A percentile compares a stretch with the other conserved stretches of the same genome.
phyloP scores from a whole-genome alignment of 2,113 vertebrate genomes.

The Sphaerodactylus townsendi region DNA sequence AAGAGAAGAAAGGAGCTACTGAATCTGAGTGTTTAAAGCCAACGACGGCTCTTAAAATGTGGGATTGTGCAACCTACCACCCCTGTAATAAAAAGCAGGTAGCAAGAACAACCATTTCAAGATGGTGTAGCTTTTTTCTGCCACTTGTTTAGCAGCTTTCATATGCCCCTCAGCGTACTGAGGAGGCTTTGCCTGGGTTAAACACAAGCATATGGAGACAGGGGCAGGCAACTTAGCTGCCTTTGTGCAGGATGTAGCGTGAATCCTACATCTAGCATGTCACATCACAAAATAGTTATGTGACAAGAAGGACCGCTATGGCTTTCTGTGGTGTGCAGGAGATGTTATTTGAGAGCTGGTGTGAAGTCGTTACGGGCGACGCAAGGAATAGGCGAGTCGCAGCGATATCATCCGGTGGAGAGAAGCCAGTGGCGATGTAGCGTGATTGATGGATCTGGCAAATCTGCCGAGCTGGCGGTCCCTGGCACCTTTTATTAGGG shows the following conservation, averaged over 20 bases:
- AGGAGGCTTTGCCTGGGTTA: slow-evolving; percentile 22
- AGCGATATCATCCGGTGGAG: too few species aligned
- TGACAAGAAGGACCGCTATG: not conserved
- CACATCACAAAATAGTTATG: not conserved
- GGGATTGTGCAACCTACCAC: slow-evolving; percentile 50
- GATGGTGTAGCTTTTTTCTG: slow-evolving; percentile 32
- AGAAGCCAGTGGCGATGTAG: too few species aligned
- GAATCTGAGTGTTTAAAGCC: slow-evolving; percentile 61
- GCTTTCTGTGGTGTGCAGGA: not conserved
- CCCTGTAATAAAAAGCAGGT: slow-evolving; percentile 46
- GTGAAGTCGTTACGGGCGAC: too few species aligned
- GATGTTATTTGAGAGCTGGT: not conserved
- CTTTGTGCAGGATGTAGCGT: not conserved
- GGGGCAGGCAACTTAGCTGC: not conserved
- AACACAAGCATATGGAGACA: slow-evolving; percentile 34
- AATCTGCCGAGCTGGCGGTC: too few species aligned
- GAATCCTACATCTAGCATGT: not conserved
- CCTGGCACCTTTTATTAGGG: too few species aligned
- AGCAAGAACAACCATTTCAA: slow-evolving; percentile 19
- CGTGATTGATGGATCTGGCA: too few species aligned
- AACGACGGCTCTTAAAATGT: not conserved
- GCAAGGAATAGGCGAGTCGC: too few species aligned
- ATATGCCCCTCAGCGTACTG: slow-evolving; percentile 22
- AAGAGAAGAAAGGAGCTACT: slow-evolving; percentile 51
- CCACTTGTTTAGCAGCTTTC: slow-evolving; percentile 15